A percentile compares a stretch with the other conserved stretches of the same genome.
phyloP scores from a whole-genome alignment of 2,797 vertebrate genomes.

The Acipenser ruthenus region DNA sequence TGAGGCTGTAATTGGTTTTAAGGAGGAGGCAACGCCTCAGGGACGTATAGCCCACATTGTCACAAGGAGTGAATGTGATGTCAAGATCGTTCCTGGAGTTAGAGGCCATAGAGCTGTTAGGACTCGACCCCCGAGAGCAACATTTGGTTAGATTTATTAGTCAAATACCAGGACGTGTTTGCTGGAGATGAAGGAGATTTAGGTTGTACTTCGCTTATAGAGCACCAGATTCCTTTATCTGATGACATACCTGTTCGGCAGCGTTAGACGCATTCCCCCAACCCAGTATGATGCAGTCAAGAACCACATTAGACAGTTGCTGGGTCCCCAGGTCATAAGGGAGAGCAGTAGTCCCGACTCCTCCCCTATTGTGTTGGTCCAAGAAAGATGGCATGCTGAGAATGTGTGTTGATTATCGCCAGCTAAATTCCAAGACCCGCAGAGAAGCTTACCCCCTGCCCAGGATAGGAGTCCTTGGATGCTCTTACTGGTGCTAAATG shows the following conservation, averaged over 20 bases:
- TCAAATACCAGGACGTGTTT: too few relatives aligned
- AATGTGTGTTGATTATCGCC: not conserved
- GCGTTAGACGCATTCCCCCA: not conserved
- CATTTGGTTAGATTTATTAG: too few relatives aligned
- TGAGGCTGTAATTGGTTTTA: not conserved
- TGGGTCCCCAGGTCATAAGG: not conserved
- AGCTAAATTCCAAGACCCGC: not conserved
- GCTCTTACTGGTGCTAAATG: too few relatives aligned
- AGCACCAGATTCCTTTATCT: too few relatives aligned
- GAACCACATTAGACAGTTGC: not conserved
- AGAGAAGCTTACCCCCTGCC: not conserved
- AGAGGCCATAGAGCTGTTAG: not conserved
- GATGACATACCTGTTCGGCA: too few relatives aligned
- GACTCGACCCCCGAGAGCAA: too few relatives aligned
- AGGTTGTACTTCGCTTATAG: too few relatives aligned
- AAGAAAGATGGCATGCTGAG: not conserved
- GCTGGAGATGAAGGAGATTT: too few relatives aligned
- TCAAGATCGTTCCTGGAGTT: not conserved
- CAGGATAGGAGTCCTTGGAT: too few relatives aligned
- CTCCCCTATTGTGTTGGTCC: slow-evolving; percentile 6
- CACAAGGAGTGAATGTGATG: not conserved
- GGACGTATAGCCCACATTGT: not conserved
- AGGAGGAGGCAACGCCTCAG: not conserved
- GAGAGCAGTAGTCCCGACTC: not conserved
- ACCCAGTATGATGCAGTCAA: not conserved